Evolutionary conservation across 2,888 invertebrate genomes (phyloP).

Genomic region (Catocala sponsa): DNA sequence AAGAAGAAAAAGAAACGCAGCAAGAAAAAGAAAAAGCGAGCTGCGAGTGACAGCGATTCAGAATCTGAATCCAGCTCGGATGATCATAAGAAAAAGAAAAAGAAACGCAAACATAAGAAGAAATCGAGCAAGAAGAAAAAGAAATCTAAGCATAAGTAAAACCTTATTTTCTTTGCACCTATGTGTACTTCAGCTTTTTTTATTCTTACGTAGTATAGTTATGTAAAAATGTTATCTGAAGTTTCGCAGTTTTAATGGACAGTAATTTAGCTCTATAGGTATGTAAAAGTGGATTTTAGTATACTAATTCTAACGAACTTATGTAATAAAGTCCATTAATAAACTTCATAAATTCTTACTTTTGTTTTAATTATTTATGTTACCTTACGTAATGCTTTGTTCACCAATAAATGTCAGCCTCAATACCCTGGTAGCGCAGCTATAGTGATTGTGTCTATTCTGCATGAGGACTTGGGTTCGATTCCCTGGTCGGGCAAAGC

Average conservation of each 20-base stretch:
- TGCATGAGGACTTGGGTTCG: too few relatives aligned
- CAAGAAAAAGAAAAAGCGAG: constrained; percentile 89
- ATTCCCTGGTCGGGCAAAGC: too few relatives aligned
- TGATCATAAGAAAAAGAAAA: constrained; percentile 90
- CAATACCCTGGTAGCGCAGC: too few relatives aligned
- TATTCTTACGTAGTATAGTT: constrained; percentile 28
- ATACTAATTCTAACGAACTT: constrained; percentile 29
- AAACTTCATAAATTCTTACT: constrained; percentile 24
- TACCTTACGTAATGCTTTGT: too few relatives aligned
- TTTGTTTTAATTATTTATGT: not conserved
- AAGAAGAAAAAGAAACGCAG: constrained; percentile 90
- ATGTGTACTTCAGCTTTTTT: constrained; percentile 30
- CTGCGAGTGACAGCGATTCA: constrained; percentile 89
- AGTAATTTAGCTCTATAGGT: constrained; percentile 27
- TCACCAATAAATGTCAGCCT: too few relatives aligned
- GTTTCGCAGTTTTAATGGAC: constrained; percentile 37
- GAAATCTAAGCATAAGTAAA: constrained; percentile 88
- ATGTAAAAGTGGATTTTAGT: constrained; percentile 28
- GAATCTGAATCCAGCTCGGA: constrained; percentile 91
- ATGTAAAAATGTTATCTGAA: constrained; percentile 34
- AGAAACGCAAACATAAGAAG: constrained; percentile 91
- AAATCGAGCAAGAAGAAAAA: constrained; percentile 92
- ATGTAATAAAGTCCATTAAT: constrained; percentile 27
- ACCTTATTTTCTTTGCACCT: constrained; percentile 16
- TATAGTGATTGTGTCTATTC: too few relatives aligned